phyloP scores from a whole-genome alignment of 2,113 vertebrate species.

The Propithecus coquereli region DNA sequence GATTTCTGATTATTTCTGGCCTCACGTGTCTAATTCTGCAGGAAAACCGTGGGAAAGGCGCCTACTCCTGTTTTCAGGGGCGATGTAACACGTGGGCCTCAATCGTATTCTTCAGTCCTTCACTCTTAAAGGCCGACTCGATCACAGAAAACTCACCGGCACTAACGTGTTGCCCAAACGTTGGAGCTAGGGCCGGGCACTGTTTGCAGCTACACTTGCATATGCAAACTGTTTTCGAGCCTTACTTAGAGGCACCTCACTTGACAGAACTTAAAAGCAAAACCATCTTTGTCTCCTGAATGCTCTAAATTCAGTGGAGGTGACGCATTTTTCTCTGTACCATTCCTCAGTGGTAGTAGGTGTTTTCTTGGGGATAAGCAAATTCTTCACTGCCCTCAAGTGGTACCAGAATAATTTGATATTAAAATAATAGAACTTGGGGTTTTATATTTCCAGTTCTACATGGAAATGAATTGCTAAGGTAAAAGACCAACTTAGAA shows the following conservation, averaged over 20 bases:
- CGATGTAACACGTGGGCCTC: fast-evolving
- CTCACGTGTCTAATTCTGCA: background rate
- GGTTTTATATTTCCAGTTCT: background rate
- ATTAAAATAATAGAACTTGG: background rate
- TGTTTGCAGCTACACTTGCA: fast-evolving
- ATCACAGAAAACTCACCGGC: background rate
- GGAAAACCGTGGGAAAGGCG: background rate
- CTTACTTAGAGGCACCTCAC: background rate
- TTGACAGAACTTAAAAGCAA: background rate
- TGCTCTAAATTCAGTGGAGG: background rate
- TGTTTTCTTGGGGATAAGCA: background rate
- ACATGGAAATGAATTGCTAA: background rate
- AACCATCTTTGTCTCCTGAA: background rate
- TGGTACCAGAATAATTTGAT: background rate
- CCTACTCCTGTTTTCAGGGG: background rate
- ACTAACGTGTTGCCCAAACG: fast-evolving
- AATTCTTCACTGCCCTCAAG: slow-evolving; percentile 10
- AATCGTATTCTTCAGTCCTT: fast-evolving
- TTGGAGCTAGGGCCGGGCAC: background rate
- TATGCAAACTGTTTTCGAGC: background rate
- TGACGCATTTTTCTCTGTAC: background rate
- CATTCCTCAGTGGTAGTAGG: background rate
- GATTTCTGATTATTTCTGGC: background rate
- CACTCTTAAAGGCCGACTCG: background rate
- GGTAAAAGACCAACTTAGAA: background rate